phyloP scores from a whole-genome alignment of 2,113 vertebrate species.

The Istiophorus platypterus region DNA sequence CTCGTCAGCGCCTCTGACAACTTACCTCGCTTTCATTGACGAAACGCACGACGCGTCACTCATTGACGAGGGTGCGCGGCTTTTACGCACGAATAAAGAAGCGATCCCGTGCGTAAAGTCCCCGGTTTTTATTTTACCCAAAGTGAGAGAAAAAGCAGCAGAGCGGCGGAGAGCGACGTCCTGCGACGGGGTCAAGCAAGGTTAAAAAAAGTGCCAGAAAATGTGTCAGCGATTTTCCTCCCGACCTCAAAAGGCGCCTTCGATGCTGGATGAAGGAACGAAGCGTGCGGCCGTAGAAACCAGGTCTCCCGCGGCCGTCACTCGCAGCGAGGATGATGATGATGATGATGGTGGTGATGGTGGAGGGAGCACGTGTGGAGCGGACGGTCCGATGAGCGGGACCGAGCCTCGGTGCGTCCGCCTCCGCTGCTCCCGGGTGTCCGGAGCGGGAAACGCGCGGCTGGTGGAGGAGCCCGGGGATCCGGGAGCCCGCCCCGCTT shows the following conservation, averaged over 20 bases:
- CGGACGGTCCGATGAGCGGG: not conserved
- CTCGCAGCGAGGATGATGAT: not conserved
- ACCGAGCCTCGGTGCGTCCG: constrained; percentile 21
- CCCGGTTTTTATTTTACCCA: constrained; percentile 3
- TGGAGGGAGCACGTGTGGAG: not conserved
- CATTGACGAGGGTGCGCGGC: not conserved
- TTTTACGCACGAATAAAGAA: constrained; percentile 62
- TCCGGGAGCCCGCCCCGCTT: not conserved
- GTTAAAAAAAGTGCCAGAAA: not conserved
- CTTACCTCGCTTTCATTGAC: constrained; percentile 16
- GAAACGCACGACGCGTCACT: constrained; percentile 15
- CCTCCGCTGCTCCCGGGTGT: not conserved
- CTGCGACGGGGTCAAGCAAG: not conserved
- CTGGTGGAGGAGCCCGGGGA: constrained; percentile 1
- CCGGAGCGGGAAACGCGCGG: constrained; percentile 17
- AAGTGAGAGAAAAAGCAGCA: not conserved
- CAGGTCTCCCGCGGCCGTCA: constrained; percentile 1
- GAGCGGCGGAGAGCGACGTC: not conserved
- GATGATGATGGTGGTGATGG: too few species aligned
- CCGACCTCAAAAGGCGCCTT: not conserved
- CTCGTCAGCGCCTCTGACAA: constrained; percentile 38
- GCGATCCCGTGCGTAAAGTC: not conserved
- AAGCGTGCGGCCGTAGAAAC: not conserved
- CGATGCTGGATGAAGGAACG: constrained; percentile 1
- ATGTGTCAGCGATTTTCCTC: not conserved